Conservation (phyloP, 1,140 invertebrate genomes). For the Samia ricini region DNA sequence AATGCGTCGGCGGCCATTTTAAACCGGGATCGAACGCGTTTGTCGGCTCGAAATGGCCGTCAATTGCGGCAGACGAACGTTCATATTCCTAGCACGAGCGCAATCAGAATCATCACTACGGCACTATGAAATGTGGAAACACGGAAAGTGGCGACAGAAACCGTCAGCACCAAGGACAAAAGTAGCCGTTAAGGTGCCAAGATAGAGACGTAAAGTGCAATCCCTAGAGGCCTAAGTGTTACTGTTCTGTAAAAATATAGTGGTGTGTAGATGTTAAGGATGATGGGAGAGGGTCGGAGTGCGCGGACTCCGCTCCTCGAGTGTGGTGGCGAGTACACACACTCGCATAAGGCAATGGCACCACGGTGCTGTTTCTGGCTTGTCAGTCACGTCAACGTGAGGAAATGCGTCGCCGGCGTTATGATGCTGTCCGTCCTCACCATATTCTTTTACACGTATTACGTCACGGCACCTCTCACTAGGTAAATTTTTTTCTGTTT, state of each 20-base stretch:
- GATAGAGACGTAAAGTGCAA: slow-evolving; percentile 62
- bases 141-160: slow-evolving; percentile 76
- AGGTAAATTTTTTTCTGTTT: too few relatives aligned
- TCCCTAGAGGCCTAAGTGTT: slow-evolving; percentile 71
- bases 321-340: slow-evolving; percentile 49
- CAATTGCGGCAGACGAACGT: slow-evolving; percentile 43
- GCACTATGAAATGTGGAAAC: slow-evolving; percentile 77
- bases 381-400: slow-evolving; percentile 83
- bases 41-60: slow-evolving; percentile 72
- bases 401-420: slow-evolving; percentile 83
- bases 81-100: slow-evolving; percentile 47
- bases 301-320: slow-evolving; percentile 55
- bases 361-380: slow-evolving; percentile 79
- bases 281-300: slow-evolving; percentile 50
- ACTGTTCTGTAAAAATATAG: slow-evolving; percentile 73
- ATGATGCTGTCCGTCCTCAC: slow-evolving; percentile 83
- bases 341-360: slow-evolving; percentile 53
- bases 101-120: slow-evolving; percentile 43
- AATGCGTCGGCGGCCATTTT: slow-evolving; percentile 73
- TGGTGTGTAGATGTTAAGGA: slow-evolving; percentile 62
- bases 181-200: slow-evolving; percentile 64
- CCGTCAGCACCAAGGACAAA: slow-evolving; percentile 65
- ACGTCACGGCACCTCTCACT: slow-evolving; percentile 84
- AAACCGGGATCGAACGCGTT: slow-evolving; percentile 66
- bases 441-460: slow-evolving; percentile 87